phyloP scores from a whole-genome alignment of 1,140 invertebrate species.

The Wasmannia auropunctata region DNA sequence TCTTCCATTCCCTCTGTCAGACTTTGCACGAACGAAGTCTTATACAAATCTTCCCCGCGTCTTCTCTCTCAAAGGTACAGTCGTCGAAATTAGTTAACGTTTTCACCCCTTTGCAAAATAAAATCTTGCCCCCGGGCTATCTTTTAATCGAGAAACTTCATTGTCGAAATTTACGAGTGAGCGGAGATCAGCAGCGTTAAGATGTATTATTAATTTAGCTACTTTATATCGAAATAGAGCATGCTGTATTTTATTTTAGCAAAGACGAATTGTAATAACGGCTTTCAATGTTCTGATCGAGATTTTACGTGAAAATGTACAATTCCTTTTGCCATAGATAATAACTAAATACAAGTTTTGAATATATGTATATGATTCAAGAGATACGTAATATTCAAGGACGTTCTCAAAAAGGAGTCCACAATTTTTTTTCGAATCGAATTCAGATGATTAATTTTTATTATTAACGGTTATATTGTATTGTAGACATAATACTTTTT shows the following conservation, averaged over 20 bases:
- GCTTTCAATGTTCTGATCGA: not conserved
- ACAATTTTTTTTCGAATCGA: not conserved
- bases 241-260: not conserved
- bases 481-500: not conserved
- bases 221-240: not conserved
- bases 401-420: not conserved
- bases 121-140: not conserved
- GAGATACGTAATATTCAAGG: not conserved
- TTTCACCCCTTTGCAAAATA: not conserved
- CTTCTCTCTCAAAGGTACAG: conserved; percentile 31
- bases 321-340: not conserved
- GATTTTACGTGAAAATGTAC: not conserved
- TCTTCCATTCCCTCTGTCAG: conserved; percentile 1
- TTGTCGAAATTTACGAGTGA: not conserved
- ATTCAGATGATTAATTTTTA: not conserved
- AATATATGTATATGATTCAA: not conserved
- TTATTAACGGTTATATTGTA: not conserved
- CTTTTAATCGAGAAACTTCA: not conserved
- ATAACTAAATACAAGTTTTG: not conserved
- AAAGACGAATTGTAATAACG: not conserved
- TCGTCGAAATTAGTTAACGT: conserved; percentile 17
- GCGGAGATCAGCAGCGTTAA: not conserved
- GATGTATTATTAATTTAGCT: conserved; percentile 6
- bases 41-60: conserved; percentile 18
- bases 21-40: conserved; percentile 11